These are phyloP conservation scores for Lasioglossum villosulum DNA, from an alignment of 2,888 invertebrate species.

Conservation along the genomic window DNA sequence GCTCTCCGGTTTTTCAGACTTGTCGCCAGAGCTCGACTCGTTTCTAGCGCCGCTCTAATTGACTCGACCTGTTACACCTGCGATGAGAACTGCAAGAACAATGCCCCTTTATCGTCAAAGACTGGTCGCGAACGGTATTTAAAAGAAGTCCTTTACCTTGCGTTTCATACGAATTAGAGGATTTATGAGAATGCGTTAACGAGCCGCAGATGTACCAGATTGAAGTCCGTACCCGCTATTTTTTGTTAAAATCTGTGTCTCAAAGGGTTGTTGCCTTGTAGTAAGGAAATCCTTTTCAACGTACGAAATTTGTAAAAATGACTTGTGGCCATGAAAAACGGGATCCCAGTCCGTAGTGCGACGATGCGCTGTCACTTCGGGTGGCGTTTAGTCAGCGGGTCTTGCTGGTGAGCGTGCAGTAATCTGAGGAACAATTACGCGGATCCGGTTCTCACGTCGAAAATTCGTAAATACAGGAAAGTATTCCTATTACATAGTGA, in stretches of 20 bases:
- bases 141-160: neutral
- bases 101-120: neutral
- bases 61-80: neutral
- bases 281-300: no score
- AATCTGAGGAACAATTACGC: neutral
- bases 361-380: no score
- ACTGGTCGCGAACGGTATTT: neutral
- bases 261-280: no score
- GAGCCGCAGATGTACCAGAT: neutral
- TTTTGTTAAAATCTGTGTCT: no score
- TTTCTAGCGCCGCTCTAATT: neutral
- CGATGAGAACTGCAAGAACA: neutral
- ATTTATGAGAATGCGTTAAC: neutral
- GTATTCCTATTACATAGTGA: neutral
- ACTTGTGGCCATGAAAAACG: no score
- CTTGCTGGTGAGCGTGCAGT: neutral
- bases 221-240: no score
- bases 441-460: neutral
- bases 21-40: neutral
- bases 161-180: neutral
- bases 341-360: no score
- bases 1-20: neutral
- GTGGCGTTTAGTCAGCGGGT: neutral
- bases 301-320: no score
- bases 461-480: conserved; percentile 1